These are phyloP conservation scores for Athalia circularis DNA, from an alignment of 2,888 invertebrate species.

Conservation along the genomic window DNA sequence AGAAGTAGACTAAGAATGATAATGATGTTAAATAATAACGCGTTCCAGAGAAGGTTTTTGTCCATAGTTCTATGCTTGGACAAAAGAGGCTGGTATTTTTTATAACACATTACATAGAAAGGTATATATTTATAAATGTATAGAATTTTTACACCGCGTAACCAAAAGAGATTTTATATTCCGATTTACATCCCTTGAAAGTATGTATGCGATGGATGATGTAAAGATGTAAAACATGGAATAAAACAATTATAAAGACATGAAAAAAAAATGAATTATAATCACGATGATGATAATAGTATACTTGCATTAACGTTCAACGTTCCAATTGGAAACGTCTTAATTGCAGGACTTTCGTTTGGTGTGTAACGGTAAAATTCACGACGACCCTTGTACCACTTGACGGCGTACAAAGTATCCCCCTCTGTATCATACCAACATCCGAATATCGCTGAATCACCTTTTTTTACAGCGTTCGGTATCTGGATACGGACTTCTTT, in stretches of 20 bases:
- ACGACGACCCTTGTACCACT: constrained; percentile 71
- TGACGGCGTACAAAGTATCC: constrained; percentile 69
- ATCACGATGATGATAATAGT: not conserved
- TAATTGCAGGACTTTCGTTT: constrained; percentile 67
- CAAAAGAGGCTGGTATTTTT: no score
- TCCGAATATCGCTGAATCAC: constrained; percentile 67
- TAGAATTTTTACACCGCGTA: no score
- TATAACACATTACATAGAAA: no score
- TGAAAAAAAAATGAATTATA: not conserved
- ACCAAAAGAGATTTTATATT: no score
- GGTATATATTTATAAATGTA: no score
- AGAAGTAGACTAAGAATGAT: no score
- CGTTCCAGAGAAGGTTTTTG: no score
- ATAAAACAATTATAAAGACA: not conserved
- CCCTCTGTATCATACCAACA: constrained; percentile 71
- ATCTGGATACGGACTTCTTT: constrained; percentile 70
- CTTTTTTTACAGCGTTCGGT: constrained; percentile 70
- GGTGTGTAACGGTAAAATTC: constrained; percentile 72
- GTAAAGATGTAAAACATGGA: no score
- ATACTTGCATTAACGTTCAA: constrained; percentile 69
- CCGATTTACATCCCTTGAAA: no score
- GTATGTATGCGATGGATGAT: no score
- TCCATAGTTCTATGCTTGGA: no score
- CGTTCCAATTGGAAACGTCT: constrained; percentile 69
- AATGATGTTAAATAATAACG: no score